Percentiles rank a stretch among this genome's conserved stretches.
Conservation (phyloP, 2,888 invertebrate species). For the Folsomia manolachei region DNA sequence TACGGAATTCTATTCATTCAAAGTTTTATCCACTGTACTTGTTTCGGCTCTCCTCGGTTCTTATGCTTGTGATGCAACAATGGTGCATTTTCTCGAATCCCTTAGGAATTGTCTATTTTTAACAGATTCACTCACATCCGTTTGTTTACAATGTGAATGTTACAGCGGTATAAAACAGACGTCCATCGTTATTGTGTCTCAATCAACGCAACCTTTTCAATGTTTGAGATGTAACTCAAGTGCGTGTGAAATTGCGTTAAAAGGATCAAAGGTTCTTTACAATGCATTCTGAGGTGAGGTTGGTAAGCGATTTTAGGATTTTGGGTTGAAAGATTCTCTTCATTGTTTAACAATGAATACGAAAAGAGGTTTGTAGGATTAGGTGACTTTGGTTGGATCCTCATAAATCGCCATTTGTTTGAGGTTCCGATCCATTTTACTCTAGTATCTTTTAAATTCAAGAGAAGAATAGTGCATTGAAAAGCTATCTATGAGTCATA, state of each 20-base stretch:
- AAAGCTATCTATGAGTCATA: no score
- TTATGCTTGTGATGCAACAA: no score
- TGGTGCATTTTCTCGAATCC: not conserved
- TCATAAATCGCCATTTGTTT: no score
- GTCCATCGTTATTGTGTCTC: not conserved
- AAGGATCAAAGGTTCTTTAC: constrained; percentile 12
- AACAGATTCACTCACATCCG: constrained; percentile 1
- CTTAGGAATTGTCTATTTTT: not conserved
- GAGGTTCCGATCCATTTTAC: no score
- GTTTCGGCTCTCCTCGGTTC: no score
- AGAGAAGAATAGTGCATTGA: no score
- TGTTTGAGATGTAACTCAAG: constrained; percentile 33
- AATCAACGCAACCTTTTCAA: not conserved
- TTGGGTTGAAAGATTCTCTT: constrained; percentile 5
- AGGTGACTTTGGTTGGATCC: constrained; percentile 15
- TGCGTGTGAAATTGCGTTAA: constrained; percentile 45
- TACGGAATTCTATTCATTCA: not conserved
- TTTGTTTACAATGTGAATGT: not conserved
- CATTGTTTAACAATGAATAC: not conserved
- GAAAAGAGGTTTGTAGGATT: not conserved
- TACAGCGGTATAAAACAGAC: no score
- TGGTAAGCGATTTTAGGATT: constrained; percentile 11
- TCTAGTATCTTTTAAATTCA: no score
- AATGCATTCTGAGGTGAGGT: not conserved
- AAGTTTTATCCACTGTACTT: not conserved